Base-by-base conservation (phyloP, 2,113 vertebrate genomes). In the Gymnorhina tibicen region DNA sequence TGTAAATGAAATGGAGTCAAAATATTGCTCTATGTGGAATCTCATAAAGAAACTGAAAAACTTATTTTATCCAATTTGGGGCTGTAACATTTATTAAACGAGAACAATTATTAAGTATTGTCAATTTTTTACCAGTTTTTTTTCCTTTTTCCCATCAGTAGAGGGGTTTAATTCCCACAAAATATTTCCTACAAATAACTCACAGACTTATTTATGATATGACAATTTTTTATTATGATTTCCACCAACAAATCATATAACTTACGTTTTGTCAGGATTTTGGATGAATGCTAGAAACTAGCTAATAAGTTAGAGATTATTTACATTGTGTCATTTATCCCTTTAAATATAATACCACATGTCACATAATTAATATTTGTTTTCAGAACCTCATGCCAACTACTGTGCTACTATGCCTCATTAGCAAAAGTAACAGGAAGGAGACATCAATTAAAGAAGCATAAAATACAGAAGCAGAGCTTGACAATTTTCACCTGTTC, bases 1-100 rank as follows among this genome's bases (percentile, higher is more conserved):
- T 83, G n/a, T 56, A 88, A 96, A 95, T 95, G 94, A 95, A 98
- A 93, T 85, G 53, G 7, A 78, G 46, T 92, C 60, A 96, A 97
- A 96, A 95, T 95, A 95, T 76, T 91, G 15, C 11, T 95, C 47
- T 84, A 32, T 66, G n/a, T 22, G 35, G 52, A 84, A 92, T 91
- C 84, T 93, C 41, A 90, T 72, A 93, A 94, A 85, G 49, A 42
- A 77, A 50, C 33, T 70, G 55, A 76, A 86, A 69, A 85, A 37
- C 20, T 84, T 85, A 72, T 72, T 95, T 93, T 53, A 94, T 94
- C 66, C 13, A 30, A 26, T 75, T 94, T 95, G 16, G 33, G 47
- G 16, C 13, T 93, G 28, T 62, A 91, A 55, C 6, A 82, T 87
- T 79, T 92, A 77, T 90, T 95, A 93, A 96, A 72, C 4, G 41